These are phyloP conservation scores for Priocnemis perturbator DNA, from an alignment of 2,888 invertebrate genomes.

Conservation along the genomic window DNA sequence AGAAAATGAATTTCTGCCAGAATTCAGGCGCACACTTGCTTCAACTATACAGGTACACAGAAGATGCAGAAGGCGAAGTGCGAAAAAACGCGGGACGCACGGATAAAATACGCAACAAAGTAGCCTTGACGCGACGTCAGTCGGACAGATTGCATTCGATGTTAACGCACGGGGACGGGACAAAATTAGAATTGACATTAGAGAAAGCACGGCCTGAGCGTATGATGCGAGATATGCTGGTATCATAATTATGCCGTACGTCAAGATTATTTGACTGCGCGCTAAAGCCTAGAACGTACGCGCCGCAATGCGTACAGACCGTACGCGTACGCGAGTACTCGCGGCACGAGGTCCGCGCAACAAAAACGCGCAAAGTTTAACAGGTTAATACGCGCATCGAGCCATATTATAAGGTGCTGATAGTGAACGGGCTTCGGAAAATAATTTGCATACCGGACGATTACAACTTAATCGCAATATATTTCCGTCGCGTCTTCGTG, in stretches of 20 bases:
- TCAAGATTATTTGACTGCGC: background rate
- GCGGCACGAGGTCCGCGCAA: background rate
- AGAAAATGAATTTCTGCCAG: no score
- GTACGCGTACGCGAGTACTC: no score
- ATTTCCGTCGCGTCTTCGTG: constrained; percentile 37
- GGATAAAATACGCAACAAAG: no score
- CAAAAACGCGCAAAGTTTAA: constrained; percentile 29
- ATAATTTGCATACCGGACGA: constrained; percentile 59
- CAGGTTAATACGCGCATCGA: constrained; percentile 26
- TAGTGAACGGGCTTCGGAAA: constrained; percentile 43
- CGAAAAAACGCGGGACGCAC: no score
- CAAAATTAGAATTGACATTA: background rate
- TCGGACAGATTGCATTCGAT: no score
- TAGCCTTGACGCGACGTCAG: no score
- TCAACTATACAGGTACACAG: no score
- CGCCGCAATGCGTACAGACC: no score
- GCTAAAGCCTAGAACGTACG: no score
- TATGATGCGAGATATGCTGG: background rate
- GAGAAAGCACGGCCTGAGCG: background rate
- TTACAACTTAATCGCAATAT: constrained; percentile 60
- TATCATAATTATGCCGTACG: background rate
- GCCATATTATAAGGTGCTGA: constrained; percentile 41
- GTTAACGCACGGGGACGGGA: no score
- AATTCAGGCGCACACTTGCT: no score
- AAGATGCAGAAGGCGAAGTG: no score